Evolutionary conservation across 2,888 invertebrate genomes (phyloP).

Genomic region (Apomyelois bistriatella): DNA sequence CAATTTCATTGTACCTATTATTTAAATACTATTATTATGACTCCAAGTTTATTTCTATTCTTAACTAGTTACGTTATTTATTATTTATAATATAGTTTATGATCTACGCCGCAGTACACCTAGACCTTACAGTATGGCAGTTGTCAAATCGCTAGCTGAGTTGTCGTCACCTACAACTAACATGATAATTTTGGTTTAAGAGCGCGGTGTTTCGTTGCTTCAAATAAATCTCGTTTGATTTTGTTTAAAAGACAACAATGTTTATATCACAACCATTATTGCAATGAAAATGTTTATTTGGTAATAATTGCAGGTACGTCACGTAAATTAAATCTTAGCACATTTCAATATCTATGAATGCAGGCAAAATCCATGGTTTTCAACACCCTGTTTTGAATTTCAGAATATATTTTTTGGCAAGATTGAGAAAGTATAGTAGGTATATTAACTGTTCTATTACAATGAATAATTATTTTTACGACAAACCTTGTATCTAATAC

Average conservation of each 20-base stretch:
- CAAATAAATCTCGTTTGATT: constrained; percentile 30
- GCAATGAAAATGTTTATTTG: constrained; percentile 68
- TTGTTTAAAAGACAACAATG: constrained; percentile 55
- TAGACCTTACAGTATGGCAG: constrained; percentile 78
- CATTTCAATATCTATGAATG: constrained; percentile 22
- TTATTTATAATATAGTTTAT: constrained; percentile 28
- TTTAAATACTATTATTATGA: constrained; percentile 77
- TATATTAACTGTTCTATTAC: neutral
- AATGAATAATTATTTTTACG: neutral
- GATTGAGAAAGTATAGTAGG: neutral
- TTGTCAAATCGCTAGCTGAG: constrained; percentile 77
- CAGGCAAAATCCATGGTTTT: constrained; percentile 21
- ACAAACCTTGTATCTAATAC: neutral
- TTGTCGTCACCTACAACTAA: constrained; percentile 47
- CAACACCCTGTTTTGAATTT: constrained; percentile 22
- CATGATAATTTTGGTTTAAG: constrained; percentile 53
- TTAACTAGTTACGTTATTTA: constrained; percentile 28
- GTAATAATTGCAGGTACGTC: constrained; percentile 67
- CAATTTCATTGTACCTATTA: constrained; percentile 64
- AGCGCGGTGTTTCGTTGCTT: constrained; percentile 52
- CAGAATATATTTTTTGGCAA: constrained; percentile 4
- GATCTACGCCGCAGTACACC: constrained; percentile 56
- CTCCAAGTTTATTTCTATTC: constrained; percentile 63
- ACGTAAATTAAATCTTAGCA: constrained; percentile 43
- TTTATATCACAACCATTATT: constrained; percentile 75